phyloP scores from a whole-genome alignment of 2,113 vertebrate species.

The Notothenia coriiceps region DNA sequence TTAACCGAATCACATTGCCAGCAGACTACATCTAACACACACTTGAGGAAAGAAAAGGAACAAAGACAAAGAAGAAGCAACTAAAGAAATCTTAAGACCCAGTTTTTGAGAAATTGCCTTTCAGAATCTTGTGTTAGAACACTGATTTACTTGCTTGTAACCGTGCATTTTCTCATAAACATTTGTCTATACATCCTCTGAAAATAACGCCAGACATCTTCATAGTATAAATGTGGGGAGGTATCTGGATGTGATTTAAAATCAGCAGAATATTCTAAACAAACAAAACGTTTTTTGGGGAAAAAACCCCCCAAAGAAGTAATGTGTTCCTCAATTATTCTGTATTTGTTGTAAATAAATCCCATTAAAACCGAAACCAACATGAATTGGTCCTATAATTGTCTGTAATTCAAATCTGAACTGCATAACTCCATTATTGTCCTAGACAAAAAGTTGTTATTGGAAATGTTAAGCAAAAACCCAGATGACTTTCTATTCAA shows the following conservation, averaged over 20 bases:
- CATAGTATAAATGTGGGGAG: background rate
- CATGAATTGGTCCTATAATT: too few species aligned
- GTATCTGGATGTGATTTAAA: background rate
- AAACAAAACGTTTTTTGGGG: too few species aligned
- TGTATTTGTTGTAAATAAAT: too few species aligned
- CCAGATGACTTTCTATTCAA: background rate
- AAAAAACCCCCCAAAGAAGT: too few species aligned
- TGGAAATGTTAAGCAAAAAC: too few species aligned
- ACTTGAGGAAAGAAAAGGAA: slow-evolving; percentile 29
- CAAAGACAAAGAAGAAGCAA: slow-evolving; percentile 40
- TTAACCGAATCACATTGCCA: slow-evolving; percentile 47
- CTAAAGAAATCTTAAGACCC: slow-evolving; percentile 27
- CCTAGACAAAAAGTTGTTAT: too few species aligned
- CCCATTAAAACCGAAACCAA: too few species aligned
- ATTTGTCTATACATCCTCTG: background rate
- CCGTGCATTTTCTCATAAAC: background rate
- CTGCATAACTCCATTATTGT: too few species aligned
- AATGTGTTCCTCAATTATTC: too few species aligned
- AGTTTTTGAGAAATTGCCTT: slow-evolving; percentile 44
- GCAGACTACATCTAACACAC: slow-evolving; percentile 2
- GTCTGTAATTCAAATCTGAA: too few species aligned
- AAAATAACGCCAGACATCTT: background rate
- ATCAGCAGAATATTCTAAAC: too few species aligned
- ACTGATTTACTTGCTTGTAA: slow-evolving; percentile 16
- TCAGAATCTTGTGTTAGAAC: background rate